Conservation (phyloP, 2,113 vertebrate species). For the Prionailurus bengalensis region DNA sequence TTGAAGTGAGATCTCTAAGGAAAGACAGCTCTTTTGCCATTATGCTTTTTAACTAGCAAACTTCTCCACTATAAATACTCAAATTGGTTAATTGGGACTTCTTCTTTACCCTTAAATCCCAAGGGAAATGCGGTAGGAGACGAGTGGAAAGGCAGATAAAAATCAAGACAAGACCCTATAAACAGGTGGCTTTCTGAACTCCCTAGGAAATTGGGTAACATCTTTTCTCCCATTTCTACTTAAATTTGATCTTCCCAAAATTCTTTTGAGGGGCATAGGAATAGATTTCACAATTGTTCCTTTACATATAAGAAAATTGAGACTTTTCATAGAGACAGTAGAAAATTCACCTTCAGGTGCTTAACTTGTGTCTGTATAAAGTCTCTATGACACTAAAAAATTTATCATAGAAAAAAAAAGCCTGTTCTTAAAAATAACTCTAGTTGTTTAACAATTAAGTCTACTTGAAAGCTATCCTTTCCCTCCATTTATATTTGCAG, state of each 20-base stretch:
- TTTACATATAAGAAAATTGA: conserved; percentile 56
- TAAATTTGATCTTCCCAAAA: conserved; percentile 47
- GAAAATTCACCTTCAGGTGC: neutral
- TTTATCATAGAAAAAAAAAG: neutral
- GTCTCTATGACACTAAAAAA: conserved; percentile 19
- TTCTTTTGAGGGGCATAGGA: neutral
- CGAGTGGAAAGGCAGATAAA: conserved; percentile 24
- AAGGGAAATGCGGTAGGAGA: conserved; percentile 5
- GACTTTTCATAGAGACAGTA: conserved; percentile 41
- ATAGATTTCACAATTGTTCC: conserved; percentile 38
- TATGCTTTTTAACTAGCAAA: conserved; percentile 36
- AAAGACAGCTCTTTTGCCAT: neutral
- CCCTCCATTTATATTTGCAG: conserved; percentile 73
- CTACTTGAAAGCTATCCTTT: neutral
- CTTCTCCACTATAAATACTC: conserved; percentile 2
- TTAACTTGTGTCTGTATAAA: conserved; percentile 48
- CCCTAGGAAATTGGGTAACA: neutral
- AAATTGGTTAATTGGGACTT: conserved; percentile 39
- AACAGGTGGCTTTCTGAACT: conserved; percentile 14
- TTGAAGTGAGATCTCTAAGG: neutral
- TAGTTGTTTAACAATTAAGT: neutral
- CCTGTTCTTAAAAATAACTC: neutral
- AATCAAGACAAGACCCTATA: conserved; percentile 22
- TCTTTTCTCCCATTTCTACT: neutral
- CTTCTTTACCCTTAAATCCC: conserved; percentile 45